Evolutionary conservation across 2,888 invertebrate genomes (phyloP), one percentile per base, ranked within the genome.

Genomic region (Eupithecia subumbrata): DNA sequence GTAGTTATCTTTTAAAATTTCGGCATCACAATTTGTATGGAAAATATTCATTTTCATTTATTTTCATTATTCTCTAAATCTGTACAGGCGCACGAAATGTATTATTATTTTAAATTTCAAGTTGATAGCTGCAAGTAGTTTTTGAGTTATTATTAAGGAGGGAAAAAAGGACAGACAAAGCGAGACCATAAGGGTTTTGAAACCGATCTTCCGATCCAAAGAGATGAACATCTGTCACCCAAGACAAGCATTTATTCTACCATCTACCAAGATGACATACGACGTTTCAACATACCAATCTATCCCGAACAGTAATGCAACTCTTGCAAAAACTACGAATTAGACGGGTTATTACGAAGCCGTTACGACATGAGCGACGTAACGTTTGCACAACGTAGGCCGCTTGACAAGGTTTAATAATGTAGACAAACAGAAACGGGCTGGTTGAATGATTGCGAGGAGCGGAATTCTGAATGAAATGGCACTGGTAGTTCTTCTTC

Each of bases 251-350:
- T 64, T 30, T 18, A 64, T 34, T 34, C 63, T 64, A 18, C 64
- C 64, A 34, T 64, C 34, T 34, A 34, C 34, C 18, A 34, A 64
- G 60, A 64, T 64, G 64, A 34, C 64, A 64, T 40, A 43, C 25
- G 25, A 68, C 16, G 68, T 68, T 68, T 68, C 68, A 12, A 67
- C 56, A 68, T 69, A 52, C 70, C 76, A 76, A 76, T 69, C 68
- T 43, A 73, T 69, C 69, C 70, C 16, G 73, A 60, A 67, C 45
- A 11, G 30, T 68, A 60, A 60, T 73, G 76, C 73, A 60, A 76
- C 56, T 71, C 40, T 71, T 76, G 76, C 76, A 76, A 76, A 73
- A 76, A 76, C 76, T 76, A 76, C 63, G 76, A 76, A 76, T 76
- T 76, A 76, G 76, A 76, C 76, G 60, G 48, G 73, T 73, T 76